Conservation (phyloP, 2,797 vertebrate genomes). For the Myiothlypis chrysogaster region DNA sequence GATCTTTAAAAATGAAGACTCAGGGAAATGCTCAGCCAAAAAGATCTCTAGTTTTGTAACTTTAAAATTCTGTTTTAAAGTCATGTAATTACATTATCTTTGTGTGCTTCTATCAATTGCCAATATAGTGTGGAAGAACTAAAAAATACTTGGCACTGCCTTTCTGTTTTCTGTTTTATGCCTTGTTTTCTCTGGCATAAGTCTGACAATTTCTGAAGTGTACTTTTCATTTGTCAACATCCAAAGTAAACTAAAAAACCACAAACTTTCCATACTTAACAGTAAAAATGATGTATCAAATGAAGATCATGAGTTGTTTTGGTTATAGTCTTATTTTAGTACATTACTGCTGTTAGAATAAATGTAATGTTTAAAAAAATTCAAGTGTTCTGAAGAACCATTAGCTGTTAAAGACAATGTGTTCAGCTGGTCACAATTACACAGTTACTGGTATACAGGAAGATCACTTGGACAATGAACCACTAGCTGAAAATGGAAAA, state of each 20-base stretch:
- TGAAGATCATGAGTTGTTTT: neutral
- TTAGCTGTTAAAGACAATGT: neutral
- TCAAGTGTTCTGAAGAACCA: neutral
- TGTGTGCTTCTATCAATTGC: neutral
- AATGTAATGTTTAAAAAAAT: neutral
- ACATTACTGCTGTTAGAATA: neutral
- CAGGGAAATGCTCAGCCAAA: slow-evolving; percentile 74
- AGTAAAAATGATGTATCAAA: neutral
- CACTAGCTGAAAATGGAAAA: slow-evolving; percentile 13
- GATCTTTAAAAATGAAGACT: slow-evolving; percentile 60
- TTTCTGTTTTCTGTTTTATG: neutral
- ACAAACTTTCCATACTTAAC: neutral
- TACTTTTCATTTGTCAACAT: slow-evolving; percentile 13
- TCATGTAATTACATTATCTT: neutral
- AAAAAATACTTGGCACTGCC: neutral
- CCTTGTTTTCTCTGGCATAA: neutral
- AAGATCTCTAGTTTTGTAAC: slow-evolving; percentile 49
- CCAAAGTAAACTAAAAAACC: neutral
- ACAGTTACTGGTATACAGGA: neutral
- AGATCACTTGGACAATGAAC: neutral
- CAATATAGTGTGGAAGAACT: neutral
- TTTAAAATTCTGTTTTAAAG: slow-evolving; percentile 21
- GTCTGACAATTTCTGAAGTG: slow-evolving; percentile 21
- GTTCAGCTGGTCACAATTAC: neutral
- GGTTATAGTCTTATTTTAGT: neutral